phyloP scores from a whole-genome alignment of 2,113 vertebrate genomes.

The Thalassarche chlororhynchos region DNA sequence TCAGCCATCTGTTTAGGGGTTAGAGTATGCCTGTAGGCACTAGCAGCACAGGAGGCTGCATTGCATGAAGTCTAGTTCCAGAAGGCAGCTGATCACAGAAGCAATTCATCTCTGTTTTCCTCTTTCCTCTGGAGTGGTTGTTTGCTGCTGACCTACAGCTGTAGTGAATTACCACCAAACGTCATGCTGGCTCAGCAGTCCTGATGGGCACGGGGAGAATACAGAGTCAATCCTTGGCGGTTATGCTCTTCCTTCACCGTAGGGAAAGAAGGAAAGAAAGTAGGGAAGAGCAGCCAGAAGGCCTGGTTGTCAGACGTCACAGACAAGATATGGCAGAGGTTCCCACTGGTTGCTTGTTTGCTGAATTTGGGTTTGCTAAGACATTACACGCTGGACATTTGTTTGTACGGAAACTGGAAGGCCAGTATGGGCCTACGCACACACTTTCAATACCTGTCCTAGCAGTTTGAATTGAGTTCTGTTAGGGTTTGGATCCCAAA shows the following conservation, averaged over 20 bases:
- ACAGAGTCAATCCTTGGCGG: not conserved
- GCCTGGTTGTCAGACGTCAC: not conserved
- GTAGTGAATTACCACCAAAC: not conserved
- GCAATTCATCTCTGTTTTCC: not conserved
- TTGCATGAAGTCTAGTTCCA: not conserved
- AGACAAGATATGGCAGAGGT: not conserved
- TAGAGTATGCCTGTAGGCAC: not conserved
- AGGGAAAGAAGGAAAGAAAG: not conserved
- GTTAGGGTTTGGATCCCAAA: not conserved
- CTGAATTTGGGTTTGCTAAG: not conserved
- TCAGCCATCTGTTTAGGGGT: not conserved
- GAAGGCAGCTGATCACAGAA: not conserved
- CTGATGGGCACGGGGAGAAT: not conserved
- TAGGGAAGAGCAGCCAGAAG: not conserved
- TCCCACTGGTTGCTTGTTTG: not conserved
- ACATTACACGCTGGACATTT: not conserved
- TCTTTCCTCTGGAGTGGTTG: not conserved
- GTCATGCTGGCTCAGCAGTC: not conserved
- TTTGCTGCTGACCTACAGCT: not conserved
- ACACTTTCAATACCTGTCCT: not conserved
- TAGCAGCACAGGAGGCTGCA: not conserved
- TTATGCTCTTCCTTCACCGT: rapidly evolving
- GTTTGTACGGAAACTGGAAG: not conserved
- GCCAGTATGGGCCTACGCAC: not conserved
- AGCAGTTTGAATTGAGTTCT: not conserved